Evolutionary conservation across 2,888 invertebrate genomes (phyloP).

Genomic region (Minunthozetes semirufus): DNA sequence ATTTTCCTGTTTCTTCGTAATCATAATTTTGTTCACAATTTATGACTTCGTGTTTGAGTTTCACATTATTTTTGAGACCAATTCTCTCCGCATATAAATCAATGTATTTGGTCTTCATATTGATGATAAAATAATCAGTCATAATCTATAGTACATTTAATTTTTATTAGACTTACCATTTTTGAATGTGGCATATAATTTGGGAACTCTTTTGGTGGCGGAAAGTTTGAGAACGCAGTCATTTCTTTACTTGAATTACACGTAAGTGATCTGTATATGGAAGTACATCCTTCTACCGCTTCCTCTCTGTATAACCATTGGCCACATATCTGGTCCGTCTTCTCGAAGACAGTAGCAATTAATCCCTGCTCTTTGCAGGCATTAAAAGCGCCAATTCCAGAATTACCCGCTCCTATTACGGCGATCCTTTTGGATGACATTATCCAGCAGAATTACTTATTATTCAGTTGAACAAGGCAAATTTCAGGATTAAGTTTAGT

Average conservation of each 20-base stretch:
- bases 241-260: slow-evolving; percentile 49
- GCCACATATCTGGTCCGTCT: slow-evolving; percentile 46
- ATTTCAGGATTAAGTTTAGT: too few species aligned
- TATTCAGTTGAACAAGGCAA: too few species aligned
- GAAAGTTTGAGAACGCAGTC: slow-evolving; percentile 49
- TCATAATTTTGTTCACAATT: not conserved
- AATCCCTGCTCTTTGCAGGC: slow-evolving; percentile 47
- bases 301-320: slow-evolving; percentile 46
- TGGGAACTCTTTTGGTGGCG: slow-evolving; percentile 47
- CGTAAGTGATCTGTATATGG: not conserved
- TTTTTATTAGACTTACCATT: slow-evolving; percentile 41
- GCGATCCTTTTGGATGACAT: slow-evolving; percentile 35
- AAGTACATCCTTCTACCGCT: slow-evolving; percentile 38
- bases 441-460: too few species aligned
- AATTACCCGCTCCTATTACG: slow-evolving; percentile 49
- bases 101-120: too few species aligned
- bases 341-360: slow-evolving; percentile 48
- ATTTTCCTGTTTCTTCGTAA: slow-evolving; percentile 33
- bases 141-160: too few species aligned
- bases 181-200: slow-evolving; percentile 48
- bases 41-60: not conserved
- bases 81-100: not conserved
- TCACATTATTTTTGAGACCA: not conserved
- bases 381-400: slow-evolving; percentile 49
- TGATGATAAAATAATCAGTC: too few species aligned